A percentile compares a stretch with the other conserved stretches of the same genome.
Conservation (phyloP, 2,113 vertebrate species). For the Enhydra lutris region DNA sequence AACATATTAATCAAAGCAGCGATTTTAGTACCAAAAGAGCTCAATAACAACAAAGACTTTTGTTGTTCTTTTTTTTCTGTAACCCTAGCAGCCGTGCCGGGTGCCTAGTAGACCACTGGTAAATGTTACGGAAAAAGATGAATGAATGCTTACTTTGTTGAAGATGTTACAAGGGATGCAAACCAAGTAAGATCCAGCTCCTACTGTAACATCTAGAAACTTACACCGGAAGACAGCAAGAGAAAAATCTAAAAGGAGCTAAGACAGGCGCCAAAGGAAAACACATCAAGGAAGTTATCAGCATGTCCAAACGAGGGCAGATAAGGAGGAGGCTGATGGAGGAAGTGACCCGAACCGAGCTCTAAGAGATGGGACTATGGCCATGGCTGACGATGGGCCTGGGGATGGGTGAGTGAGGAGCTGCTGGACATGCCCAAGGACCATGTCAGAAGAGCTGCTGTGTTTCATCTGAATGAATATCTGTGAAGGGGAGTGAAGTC, state of each 20-base stretch:
- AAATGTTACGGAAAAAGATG: not conserved
- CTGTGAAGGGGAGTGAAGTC: accelerated
- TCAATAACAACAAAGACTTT: not conserved
- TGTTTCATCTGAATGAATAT: not conserved
- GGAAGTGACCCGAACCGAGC: not conserved
- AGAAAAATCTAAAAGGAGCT: not conserved
- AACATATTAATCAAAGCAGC: not conserved
- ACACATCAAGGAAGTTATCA: not conserved
- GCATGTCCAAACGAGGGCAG: accelerated
- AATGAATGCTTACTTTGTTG: not conserved
- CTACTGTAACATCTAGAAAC: not conserved
- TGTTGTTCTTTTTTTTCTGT: not conserved
- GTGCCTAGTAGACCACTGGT: accelerated
- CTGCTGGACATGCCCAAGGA: accelerated
- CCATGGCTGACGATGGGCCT: accelerated
- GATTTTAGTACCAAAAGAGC: not conserved
- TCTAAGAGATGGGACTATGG: not conserved
- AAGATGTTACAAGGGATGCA: not conserved
- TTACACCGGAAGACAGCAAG: not conserved
- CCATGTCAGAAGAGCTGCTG: accelerated
- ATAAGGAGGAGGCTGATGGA: not conserved
- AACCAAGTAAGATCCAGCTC: not conserved
- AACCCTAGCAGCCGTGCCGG: not conserved
- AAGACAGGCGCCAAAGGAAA: not conserved
- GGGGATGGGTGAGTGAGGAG: not conserved